phyloP scores from a whole-genome alignment of 2,888 invertebrate species.

The Drosophila ezoana region DNA sequence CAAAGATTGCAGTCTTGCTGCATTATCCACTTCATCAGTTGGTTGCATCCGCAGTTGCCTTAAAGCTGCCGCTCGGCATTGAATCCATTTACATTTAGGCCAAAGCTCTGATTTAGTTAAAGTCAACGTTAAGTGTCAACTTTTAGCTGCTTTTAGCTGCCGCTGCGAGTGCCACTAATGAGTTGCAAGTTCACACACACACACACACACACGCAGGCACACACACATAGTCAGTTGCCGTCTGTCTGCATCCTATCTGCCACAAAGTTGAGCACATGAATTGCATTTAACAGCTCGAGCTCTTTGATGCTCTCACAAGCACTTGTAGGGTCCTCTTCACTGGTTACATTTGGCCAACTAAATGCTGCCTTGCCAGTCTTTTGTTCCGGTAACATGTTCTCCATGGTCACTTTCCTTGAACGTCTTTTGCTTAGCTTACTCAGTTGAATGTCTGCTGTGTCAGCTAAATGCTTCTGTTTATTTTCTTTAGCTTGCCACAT shows the following conservation, averaged over 20 bases:
- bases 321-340: no score
- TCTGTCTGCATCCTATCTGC: constrained; percentile 1
- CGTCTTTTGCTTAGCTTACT: no score
- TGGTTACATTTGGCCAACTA: background rate
- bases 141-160: constrained; percentile 31
- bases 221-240: background rate
- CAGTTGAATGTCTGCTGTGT: no score
- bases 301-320: background rate
- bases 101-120: constrained; percentile 2
- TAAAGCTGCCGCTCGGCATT: constrained; percentile 13
- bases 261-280: constrained; percentile 13
- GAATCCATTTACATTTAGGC: constrained; percentile 6
- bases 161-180: constrained; percentile 52
- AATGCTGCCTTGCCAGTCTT: no score
- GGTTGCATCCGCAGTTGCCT: constrained; percentile 10
- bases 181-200: constrained; percentile 36
- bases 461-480: no score
- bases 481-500: background rate
- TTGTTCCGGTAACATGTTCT: background rate
- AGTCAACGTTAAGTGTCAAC: constrained; percentile 44
- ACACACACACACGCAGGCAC: background rate
- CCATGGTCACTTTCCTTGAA: background rate
- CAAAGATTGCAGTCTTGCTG: background rate
- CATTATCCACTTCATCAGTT: constrained; percentile 23
- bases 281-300: constrained; percentile 1